Percentiles rank a stretch among this genome's conserved stretches.
Conservation (phyloP, 1,140 invertebrate species). For the Drosophila bipectinata region DNA sequence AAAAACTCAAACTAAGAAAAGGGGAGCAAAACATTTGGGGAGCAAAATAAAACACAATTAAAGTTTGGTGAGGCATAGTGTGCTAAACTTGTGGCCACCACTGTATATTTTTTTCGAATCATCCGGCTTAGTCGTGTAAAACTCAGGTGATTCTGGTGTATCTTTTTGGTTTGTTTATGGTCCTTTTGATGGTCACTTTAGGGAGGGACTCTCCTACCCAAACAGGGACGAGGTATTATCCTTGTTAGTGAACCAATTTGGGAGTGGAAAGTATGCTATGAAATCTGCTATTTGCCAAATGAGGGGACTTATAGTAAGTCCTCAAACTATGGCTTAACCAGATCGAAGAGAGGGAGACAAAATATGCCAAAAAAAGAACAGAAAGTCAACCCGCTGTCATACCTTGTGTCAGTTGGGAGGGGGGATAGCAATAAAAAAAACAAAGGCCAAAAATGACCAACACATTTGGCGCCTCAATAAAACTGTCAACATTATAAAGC, state of each 20-base stretch:
- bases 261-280: constrained; percentile 35
- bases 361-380: background rate
- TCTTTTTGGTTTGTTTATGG: constrained; percentile 6
- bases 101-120: background rate
- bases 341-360: background rate
- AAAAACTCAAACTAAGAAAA: too few species aligned
- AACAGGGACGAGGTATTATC: background rate
- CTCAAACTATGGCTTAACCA: constrained; percentile 29
- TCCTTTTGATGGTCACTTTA: constrained; percentile 20
- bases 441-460: constrained; percentile 59
- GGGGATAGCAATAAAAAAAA: constrained; percentile 34
- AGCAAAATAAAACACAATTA: too few species aligned
- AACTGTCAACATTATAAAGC: constrained; percentile 82
- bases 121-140: background rate
- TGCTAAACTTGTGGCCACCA: too few species aligned
- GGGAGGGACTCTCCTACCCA: constrained; percentile 2
- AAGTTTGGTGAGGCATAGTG: too few species aligned
- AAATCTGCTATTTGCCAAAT: constrained; percentile 47
- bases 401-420: constrained; percentile 5
- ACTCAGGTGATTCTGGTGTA: background rate
- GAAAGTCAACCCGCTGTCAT: constrained; percentile 16
- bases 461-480: constrained; percentile 78
- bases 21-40: too few species aligned
- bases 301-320: constrained; percentile 27
- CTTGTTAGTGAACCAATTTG: constrained; percentile 43